A percentile compares a stretch with the other conserved stretches of the same genome.
Evolutionary conservation across 2,888 invertebrate species (phyloP).

Genomic region (Diarsia brunnea): DNA sequence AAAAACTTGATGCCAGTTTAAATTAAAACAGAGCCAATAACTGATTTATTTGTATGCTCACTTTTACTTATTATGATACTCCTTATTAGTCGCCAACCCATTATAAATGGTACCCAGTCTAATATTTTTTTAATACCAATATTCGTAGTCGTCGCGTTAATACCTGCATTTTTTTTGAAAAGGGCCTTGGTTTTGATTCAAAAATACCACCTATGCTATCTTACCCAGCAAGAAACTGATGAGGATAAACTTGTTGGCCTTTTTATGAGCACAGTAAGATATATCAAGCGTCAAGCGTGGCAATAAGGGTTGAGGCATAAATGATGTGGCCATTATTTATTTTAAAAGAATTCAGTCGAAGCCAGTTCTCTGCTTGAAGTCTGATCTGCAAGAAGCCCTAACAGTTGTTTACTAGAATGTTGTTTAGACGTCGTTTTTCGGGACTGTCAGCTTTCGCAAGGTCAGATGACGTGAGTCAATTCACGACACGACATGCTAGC

Average conservation of each 20-base stretch:
- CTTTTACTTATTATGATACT: too few species aligned
- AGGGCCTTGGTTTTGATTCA: too few species aligned
- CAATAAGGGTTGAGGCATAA: background rate
- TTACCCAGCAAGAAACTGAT: background rate
- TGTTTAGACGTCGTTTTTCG: conserved; percentile 8
- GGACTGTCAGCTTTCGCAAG: conserved; percentile 12
- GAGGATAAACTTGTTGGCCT: background rate
- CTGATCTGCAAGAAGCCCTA: background rate
- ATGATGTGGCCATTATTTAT: too few species aligned
- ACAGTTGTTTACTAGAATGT: conserved; percentile 14
- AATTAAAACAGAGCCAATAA: too few species aligned
- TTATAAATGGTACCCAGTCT: too few species aligned
- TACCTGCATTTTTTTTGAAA: too few species aligned
- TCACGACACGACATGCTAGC: conserved; percentile 4
- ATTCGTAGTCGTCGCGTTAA: too few species aligned
- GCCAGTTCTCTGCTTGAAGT: background rate
- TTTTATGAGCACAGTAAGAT: background rate
- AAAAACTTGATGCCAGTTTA: too few species aligned
- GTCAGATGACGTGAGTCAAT: conserved; percentile 8
- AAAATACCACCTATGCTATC: too few species aligned
- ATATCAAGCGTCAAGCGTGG: background rate
- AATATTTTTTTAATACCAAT: too few species aligned
- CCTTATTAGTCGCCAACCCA: too few species aligned
- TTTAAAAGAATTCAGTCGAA: background rate
- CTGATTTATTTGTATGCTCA: too few species aligned